These are phyloP conservation scores for Blennius ocellaris DNA, from an alignment of 2,113 vertebrate species.

Conservation along the genomic window DNA sequence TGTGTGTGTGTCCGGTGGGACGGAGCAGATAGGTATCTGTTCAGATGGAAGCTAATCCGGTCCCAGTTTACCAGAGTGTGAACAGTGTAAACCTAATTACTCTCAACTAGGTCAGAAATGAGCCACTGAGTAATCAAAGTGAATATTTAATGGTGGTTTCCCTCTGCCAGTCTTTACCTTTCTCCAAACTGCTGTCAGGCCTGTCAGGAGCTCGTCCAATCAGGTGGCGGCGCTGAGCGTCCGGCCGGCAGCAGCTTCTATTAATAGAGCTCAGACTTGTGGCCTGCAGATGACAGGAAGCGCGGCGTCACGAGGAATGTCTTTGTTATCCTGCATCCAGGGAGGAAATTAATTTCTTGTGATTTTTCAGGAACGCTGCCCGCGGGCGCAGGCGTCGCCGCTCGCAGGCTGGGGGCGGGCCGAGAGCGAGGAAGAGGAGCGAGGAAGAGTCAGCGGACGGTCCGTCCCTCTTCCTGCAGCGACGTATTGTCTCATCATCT, in stretches of 20 bases:
- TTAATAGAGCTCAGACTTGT: slow-evolving; percentile 87
- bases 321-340: slow-evolving; percentile 84
- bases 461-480: slow-evolving; percentile 73
- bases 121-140: slow-evolving; percentile 75
- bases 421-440: slow-evolving; percentile 46
- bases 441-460: slow-evolving; percentile 18
- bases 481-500: slow-evolving; percentile 80
- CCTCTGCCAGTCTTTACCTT: slow-evolving; percentile 22
- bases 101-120: slow-evolving; percentile 81
- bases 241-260: slow-evolving; percentile 54
- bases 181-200: slow-evolving; percentile 45
- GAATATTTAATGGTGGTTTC: slow-evolving; percentile 82
- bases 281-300: slow-evolving; percentile 97
- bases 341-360: slow-evolving; percentile 93
- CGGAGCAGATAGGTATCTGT: neutral
- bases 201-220: slow-evolving; percentile 86
- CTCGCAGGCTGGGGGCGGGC: slow-evolving; percentile 29
- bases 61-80: slow-evolving; percentile 77
- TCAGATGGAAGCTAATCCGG: slow-evolving; percentile 70
- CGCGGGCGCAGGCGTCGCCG: slow-evolving; percentile 38
- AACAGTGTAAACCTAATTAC: slow-evolving; percentile 82
- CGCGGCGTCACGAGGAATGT: slow-evolving; percentile 87
- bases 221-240: slow-evolving; percentile 84
- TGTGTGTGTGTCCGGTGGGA: slow-evolving; percentile 22
- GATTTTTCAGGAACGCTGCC: slow-evolving; percentile 83